Conservation (phyloP, 2,888 invertebrate genomes). For the Cryptocephalus primarius region DNA sequence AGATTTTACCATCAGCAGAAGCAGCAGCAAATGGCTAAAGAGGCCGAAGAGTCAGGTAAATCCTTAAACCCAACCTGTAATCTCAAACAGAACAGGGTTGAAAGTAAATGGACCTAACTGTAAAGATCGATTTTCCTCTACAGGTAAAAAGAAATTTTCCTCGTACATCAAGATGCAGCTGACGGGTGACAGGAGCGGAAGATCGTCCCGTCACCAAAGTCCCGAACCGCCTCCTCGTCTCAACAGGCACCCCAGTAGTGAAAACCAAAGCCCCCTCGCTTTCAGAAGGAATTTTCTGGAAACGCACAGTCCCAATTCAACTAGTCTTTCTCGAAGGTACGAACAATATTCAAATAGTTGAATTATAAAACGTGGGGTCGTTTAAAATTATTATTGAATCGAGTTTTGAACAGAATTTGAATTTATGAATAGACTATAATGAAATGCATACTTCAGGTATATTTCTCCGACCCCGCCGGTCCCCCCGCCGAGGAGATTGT, state of each 20-base stretch:
- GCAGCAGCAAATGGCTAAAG: conserved; percentile 47
- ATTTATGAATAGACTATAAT: too few relatives aligned
- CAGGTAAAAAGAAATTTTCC: conserved; percentile 64
- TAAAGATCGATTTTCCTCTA: conserved; percentile 6
- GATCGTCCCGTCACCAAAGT: conserved; percentile 43
- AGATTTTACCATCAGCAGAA: conserved; percentile 70
- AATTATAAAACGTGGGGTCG: too few relatives aligned
- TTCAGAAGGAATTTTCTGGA: conserved; percentile 49
- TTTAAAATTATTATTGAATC: too few relatives aligned
- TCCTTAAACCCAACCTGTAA: background rate
- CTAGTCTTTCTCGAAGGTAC: conserved; percentile 45
- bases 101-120: background rate
- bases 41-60: conserved; percentile 29
- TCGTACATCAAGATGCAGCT: conserved; percentile 74
- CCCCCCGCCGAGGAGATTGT: conserved; percentile 51
- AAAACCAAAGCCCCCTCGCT: conserved; percentile 42
- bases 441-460: conserved; percentile 34
- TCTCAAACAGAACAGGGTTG: too few relatives aligned
- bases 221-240: conserved; percentile 49
- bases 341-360: conserved; percentile 8
- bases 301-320: conserved; percentile 39
- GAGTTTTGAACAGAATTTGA: too few relatives aligned
- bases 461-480: conserved; percentile 50
- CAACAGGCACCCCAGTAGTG: conserved; percentile 30
- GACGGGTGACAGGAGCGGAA: conserved; percentile 39